Conservation (phyloP, 2,888 invertebrate genomes). For the Philaethria dido region DNA sequence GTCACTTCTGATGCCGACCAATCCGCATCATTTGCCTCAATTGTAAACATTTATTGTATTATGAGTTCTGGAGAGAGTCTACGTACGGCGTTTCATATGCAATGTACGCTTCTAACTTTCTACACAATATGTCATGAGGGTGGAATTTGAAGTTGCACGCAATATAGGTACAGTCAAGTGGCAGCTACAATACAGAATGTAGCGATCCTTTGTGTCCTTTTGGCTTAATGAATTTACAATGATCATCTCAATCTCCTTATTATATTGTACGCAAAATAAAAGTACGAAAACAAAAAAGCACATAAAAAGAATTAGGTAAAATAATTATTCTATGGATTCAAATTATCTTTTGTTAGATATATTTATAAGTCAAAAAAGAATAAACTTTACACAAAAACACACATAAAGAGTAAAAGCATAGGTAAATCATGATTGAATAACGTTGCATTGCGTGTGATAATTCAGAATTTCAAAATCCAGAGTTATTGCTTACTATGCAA, state of each 20-base stretch:
- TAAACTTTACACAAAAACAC: too few species aligned
- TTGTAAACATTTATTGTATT: slow-evolving; percentile 42
- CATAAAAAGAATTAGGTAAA: too few species aligned
- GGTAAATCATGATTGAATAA: too few species aligned
- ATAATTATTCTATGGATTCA: too few species aligned
- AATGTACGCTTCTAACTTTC: slow-evolving; percentile 5
- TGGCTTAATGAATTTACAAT: not conserved
- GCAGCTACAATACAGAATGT: not conserved
- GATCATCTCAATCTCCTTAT: not conserved
- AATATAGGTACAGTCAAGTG: not conserved
- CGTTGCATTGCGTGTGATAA: too few species aligned
- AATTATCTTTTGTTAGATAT: too few species aligned
- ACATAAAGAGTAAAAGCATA: too few species aligned
- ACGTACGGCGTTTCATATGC: slow-evolving; percentile 19
- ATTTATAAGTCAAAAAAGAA: too few species aligned
- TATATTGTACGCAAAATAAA: too few species aligned
- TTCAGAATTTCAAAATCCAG: too few species aligned
- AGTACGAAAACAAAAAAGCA: too few species aligned
- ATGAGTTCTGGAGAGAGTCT: slow-evolving; percentile 8
- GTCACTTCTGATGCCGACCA: slow-evolving; percentile 43
- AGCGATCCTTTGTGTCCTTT: not conserved
- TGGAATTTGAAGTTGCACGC: not conserved
- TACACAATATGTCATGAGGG: slow-evolving; percentile 5
- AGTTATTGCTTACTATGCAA: too few species aligned
- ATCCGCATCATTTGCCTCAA: slow-evolving; percentile 41